Percentiles rank a stretch among this genome's conserved stretches.
These are phyloP conservation scores for Coremacera marginata DNA, from an alignment of 2,888 invertebrate genomes.

Conservation along the genomic window DNA sequence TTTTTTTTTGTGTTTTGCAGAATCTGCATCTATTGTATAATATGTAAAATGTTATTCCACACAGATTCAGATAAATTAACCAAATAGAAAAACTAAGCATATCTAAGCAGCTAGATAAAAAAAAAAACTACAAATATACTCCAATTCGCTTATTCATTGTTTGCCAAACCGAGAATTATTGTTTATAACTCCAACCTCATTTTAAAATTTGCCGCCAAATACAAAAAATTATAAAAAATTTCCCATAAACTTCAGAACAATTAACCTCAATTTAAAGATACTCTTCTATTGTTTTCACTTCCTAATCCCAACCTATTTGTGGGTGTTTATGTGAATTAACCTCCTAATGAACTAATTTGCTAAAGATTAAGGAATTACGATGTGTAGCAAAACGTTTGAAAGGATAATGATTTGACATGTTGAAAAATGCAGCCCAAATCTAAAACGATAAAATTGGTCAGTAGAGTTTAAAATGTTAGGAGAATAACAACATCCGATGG, in stretches of 20 bases:
- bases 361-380: slow-evolving; percentile 61
- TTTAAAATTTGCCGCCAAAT: slow-evolving; percentile 51
- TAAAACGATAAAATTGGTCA: slow-evolving; percentile 28
- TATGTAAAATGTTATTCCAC: too few species aligned
- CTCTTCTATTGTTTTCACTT: not conserved
- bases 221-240: slow-evolving; percentile 57
- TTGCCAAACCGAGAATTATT: too few species aligned
- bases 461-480: not conserved
- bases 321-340: slow-evolving; percentile 69
- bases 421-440: slow-evolving; percentile 34
- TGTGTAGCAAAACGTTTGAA: not conserved
- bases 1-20: too few species aligned
- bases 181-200: too few species aligned
- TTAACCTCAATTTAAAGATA: too few species aligned
- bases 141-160: too few species aligned
- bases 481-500: slow-evolving; percentile 41
- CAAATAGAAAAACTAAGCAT: too few species aligned
- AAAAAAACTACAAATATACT: too few species aligned
- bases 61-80: too few species aligned
- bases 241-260: too few species aligned
- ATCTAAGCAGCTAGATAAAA: too few species aligned
- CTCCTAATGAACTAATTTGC: slow-evolving; percentile 70
- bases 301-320: slow-evolving; percentile 54
- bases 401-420: not conserved
- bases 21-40: too few species aligned